Evolutionary conservation across 2,888 invertebrate genomes (phyloP).

Genomic region (Agonopterix alstromeriana): DNA sequence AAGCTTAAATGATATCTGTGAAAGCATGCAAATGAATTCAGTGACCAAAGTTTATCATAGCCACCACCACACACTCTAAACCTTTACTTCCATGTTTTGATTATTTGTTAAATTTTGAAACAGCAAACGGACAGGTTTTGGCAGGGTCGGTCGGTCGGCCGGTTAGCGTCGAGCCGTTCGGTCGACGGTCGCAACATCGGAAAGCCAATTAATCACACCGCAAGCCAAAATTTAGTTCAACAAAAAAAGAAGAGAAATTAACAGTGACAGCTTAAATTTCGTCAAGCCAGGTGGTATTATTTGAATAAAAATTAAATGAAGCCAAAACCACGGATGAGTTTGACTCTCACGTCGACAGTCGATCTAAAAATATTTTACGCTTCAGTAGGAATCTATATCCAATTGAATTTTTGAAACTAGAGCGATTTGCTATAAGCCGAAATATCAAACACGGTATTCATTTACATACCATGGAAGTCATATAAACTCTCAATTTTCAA

Average conservation of each 20-base stretch:
- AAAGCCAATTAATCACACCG: slow-evolving; percentile 74
- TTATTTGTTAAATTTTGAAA: slow-evolving; percentile 71
- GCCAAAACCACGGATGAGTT: slow-evolving; percentile 73
- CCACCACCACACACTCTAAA: slow-evolving; percentile 77
- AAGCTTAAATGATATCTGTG: slow-evolving; percentile 60
- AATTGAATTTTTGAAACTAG: too few relatives aligned
- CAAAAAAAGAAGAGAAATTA: slow-evolving; percentile 61
- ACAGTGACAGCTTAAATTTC: slow-evolving; percentile 68
- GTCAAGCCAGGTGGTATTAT: slow-evolving; percentile 72
- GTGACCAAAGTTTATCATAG: slow-evolving; percentile 53
- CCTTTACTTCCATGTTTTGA: slow-evolving; percentile 67
- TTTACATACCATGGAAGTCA: too few relatives aligned
- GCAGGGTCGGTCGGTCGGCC: slow-evolving; percentile 12
- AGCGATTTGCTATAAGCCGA: too few relatives aligned
- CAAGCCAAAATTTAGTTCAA: slow-evolving; percentile 70
- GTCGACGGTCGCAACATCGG: slow-evolving; percentile 31
- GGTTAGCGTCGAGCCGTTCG: slow-evolving; percentile 14
- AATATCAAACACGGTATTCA: too few relatives aligned
- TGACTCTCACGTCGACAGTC: slow-evolving; percentile 37
- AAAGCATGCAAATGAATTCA: slow-evolving; percentile 71
- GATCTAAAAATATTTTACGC: not conserved
- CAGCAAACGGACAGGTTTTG: slow-evolving; percentile 43
- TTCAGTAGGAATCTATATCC: too few relatives aligned
- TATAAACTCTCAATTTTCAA: too few relatives aligned
- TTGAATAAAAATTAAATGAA: slow-evolving; percentile 60